phyloP scores from a whole-genome alignment of 2,797 vertebrate species.

The Cottoperca gobio region DNA sequence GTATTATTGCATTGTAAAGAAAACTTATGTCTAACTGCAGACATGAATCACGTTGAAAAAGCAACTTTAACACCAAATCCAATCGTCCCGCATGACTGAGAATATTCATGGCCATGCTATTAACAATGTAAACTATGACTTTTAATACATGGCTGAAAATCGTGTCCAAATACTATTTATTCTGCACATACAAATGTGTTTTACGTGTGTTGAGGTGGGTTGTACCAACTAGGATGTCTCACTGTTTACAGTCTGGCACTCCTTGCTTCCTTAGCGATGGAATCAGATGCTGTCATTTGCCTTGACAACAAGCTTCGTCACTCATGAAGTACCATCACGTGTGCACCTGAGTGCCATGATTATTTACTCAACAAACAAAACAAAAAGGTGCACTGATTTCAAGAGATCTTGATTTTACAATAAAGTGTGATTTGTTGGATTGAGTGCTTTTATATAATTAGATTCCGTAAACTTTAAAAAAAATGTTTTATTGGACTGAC shows the following conservation, averaged over 20 bases:
- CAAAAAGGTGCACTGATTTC: not conserved
- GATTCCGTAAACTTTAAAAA: not conserved
- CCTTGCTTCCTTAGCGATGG: conserved; percentile 67
- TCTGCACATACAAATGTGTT: not conserved
- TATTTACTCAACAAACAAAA: conserved; percentile 1
- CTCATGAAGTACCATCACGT: not conserved
- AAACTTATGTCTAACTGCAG: not conserved
- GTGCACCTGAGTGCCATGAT: not conserved
- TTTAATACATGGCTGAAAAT: not conserved
- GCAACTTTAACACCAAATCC: not conserved
- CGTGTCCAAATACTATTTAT: not conserved
- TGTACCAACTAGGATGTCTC: conserved; percentile 36
- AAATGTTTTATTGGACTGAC: not conserved
- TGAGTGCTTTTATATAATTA: not conserved
- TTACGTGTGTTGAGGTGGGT: conserved; percentile 23
- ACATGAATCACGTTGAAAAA: not conserved
- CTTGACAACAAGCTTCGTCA: conserved; percentile 43
- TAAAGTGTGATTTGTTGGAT: not conserved
- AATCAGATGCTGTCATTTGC: conserved; percentile 47
- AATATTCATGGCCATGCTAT: not conserved
- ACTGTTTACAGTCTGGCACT: conserved; percentile 64
- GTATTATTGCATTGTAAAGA: not conserved
- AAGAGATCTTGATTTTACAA: not conserved
- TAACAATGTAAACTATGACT: not conserved
- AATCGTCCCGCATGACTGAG: not conserved